Evolutionary conservation across 2,797 vertebrate species (phyloP).

Genomic region (Brachyrhaphis roseni): DNA sequence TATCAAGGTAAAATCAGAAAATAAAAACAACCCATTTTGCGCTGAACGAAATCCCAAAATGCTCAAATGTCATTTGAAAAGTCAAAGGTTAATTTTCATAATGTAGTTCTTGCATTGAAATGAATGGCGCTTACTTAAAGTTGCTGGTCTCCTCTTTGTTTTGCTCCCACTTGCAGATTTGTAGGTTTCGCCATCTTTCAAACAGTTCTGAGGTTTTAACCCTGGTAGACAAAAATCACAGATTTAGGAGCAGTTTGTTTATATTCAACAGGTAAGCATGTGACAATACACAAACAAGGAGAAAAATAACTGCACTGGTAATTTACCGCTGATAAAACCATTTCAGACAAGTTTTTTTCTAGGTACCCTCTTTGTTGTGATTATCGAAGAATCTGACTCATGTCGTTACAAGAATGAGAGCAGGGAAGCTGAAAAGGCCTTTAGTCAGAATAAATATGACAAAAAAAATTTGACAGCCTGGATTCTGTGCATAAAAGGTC

Average conservation of each 20-base stretch:
- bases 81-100: neutral
- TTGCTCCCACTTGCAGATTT: constrained; percentile 95
- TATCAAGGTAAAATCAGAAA: neutral
- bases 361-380: neutral
- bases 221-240: constrained; percentile 78
- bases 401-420: neutral
- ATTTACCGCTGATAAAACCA: neutral
- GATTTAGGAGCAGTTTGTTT: constrained; percentile 35
- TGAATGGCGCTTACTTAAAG: constrained; percentile 86
- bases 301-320: neutral
- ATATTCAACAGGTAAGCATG: neutral
- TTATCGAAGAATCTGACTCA: neutral
- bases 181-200: constrained; percentile 94
- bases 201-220: constrained; percentile 97
- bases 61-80: neutral
- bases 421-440: constrained; percentile 7
- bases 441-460: constrained; percentile 23
- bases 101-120: neutral
- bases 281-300: neutral
- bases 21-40: neutral
- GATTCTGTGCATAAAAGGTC: constrained; percentile 40
- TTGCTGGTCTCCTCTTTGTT: constrained; percentile 89
- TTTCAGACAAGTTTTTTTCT: neutral
- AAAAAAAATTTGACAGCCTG: constrained; percentile 27
- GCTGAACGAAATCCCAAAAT: neutral